These are phyloP conservation scores for Steinernema hermaphroditum DNA, from an alignment of 2,888 invertebrate genomes.

Conservation along the genomic window DNA sequence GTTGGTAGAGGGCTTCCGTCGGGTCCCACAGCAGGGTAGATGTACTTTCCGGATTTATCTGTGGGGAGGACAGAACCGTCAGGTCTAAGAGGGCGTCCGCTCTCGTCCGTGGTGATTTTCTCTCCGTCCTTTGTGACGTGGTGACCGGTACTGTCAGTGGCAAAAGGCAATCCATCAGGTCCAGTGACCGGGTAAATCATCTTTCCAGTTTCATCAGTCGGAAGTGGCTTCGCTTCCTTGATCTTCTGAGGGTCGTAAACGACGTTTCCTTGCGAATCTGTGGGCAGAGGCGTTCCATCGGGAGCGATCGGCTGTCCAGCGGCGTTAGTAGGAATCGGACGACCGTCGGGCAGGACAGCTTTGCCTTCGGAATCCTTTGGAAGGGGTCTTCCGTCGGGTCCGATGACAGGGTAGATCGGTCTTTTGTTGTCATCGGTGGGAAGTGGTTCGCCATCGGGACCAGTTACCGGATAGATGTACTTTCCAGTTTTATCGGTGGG, in stretches of 20 bases:
- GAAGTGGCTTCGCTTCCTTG: slow-evolving; percentile 28
- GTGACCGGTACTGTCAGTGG: slow-evolving; percentile 40
- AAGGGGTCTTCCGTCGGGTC: slow-evolving; percentile 33
- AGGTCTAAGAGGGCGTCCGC: slow-evolving; percentile 46
- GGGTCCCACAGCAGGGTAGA: slow-evolving; percentile 44
- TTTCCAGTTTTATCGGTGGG: slow-evolving; percentile 46
- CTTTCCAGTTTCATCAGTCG: slow-evolving; percentile 46
- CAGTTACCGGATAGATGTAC: slow-evolving; percentile 39
- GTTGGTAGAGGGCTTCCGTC: slow-evolving; percentile 51
- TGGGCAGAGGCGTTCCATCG: slow-evolving; percentile 45
- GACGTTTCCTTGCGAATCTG: slow-evolving; percentile 23
- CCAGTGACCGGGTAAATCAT: slow-evolving; percentile 39
- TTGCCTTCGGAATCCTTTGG: slow-evolving; percentile 37
- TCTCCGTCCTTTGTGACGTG: slow-evolving; percentile 36
- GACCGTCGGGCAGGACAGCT: slow-evolving; percentile 24
- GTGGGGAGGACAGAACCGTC: slow-evolving; percentile 50
- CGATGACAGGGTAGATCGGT: slow-evolving; percentile 14
- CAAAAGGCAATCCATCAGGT: slow-evolving; percentile 36
- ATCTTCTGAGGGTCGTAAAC: neutral
- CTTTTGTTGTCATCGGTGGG: slow-evolving; percentile 11
- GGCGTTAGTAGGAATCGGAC: slow-evolving; percentile 34
- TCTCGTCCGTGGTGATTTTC: slow-evolving; percentile 40
- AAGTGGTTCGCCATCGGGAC: slow-evolving; percentile 32
- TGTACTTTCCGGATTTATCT: slow-evolving; percentile 39
- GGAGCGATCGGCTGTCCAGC: slow-evolving; percentile 44